Percentiles rank a stretch among this genome's conserved stretches.
Conservation (phyloP, 2,113 vertebrate genomes). For the Arizona elegans region DNA sequence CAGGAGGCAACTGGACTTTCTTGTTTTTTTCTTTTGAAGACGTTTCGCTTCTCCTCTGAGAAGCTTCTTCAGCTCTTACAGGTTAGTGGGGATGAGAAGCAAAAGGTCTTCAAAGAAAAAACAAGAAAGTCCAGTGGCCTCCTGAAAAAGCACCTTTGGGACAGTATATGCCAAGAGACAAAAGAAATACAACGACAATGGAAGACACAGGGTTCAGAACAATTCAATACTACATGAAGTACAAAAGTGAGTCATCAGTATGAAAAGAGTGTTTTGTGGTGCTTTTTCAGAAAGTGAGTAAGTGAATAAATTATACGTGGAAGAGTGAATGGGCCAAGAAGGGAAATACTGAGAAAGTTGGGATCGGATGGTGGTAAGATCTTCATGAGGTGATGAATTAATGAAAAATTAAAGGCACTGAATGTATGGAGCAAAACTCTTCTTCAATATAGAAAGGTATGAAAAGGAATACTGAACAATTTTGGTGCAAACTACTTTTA, state of each 20-base stretch:
- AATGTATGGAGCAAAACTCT: not conserved
- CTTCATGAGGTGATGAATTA: not conserved
- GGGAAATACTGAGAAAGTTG: not conserved
- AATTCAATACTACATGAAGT: not conserved
- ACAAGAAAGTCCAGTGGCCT: too few relatives aligned
- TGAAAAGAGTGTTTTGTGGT: not conserved
- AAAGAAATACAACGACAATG: not conserved
- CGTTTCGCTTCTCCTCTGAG: too few relatives aligned
- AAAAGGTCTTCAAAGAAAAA: too few relatives aligned
- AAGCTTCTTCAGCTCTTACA: too few relatives aligned
- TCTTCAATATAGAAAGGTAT: not conserved
- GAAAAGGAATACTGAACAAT: not conserved
- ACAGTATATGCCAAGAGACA: not conserved
- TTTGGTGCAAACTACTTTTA: not conserved
- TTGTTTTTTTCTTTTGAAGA: too few relatives aligned
- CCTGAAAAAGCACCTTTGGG: too few relatives aligned
- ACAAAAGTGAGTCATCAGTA: not conserved
- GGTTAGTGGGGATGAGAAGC: too few relatives aligned
- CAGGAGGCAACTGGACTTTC: too few relatives aligned
- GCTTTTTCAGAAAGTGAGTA: not conserved
- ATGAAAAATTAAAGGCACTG: not conserved
- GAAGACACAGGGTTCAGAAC: not conserved
- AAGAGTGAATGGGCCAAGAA: not conserved
- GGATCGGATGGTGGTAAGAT: not conserved
- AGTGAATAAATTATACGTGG: not conserved